Evolutionary conservation across 2,113 vertebrate species (phyloP).

Genomic region (Oreotrochilus melanogaster): DNA sequence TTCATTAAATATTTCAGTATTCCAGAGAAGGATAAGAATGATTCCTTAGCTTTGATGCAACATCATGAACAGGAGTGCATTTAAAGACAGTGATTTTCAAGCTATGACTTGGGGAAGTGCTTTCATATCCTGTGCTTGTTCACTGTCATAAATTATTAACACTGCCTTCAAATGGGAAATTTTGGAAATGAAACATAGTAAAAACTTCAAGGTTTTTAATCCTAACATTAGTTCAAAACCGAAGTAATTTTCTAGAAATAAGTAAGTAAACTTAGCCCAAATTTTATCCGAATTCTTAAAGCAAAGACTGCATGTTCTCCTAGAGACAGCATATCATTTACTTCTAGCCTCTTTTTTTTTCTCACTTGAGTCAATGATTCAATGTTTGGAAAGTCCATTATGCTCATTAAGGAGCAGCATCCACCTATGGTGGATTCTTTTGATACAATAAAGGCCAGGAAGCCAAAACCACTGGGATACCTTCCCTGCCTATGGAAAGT

Average conservation of each 20-base stretch:
- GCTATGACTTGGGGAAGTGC: background rate
- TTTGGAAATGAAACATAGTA: background rate
- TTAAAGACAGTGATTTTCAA: background rate
- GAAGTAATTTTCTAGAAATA: background rate
- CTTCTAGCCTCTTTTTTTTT: background rate
- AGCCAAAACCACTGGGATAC: background rate
- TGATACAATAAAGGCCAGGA: background rate
- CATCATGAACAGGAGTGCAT: background rate
- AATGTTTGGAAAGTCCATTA: background rate
- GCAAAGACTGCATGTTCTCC: background rate
- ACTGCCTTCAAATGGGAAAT: background rate
- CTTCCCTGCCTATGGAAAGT: background rate
- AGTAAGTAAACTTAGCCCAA: background rate
- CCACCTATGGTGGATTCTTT: background rate
- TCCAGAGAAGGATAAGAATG: background rate
- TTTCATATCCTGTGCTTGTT: background rate
- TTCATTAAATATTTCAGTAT: background rate
- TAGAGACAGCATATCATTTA: background rate
- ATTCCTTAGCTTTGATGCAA: background rate
- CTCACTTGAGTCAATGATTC: background rate
- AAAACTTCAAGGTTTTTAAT: background rate
- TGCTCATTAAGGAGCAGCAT: background rate
- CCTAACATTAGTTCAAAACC: background rate
- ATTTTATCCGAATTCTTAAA: background rate
- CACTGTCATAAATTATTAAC: slow-evolving; percentile 32